Base-by-base conservation (phyloP, 2,888 invertebrate genomes). In the Leucophora obtusa region DNA sequence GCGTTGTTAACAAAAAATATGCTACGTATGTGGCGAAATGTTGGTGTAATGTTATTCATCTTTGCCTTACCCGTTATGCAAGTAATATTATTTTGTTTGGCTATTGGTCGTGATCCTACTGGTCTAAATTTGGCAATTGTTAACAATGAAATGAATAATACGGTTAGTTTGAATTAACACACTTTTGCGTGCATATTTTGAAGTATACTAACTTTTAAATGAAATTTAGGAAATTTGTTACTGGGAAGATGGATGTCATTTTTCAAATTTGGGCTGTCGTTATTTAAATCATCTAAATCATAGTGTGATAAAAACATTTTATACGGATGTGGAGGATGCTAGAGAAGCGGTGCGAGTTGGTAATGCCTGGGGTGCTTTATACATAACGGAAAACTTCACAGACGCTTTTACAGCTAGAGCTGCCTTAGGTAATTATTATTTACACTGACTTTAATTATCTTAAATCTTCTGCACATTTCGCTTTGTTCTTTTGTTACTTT, bases 1-100 rank as follows among this genome's bases (percentile, higher is more conserved):
- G 97, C 97, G 0, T 90, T 97, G 60, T 92, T 97, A 83, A 94
- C 95, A 87, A 97, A 97, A 92, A 97, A 97, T 91, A 96, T 97
- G 92, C 91, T 97, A 63, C 92, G 96, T 38, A 96, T 97, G 96
- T 96, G 96, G 96, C 92, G 97, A 62, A 97, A 97, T 90, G 96
- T 97, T 80, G 96, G 96, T 54, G 96, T 97, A 81, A 96, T 98
- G 95, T 91, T 97, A 87, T 98, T 98, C 91, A 96, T 97, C 87
- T 97, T 97, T 90, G 96, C 96, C 43, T 91, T 97, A 85, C 97
- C 97, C n/a, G 96, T 96, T 33, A 95, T 97, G 94, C 97, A 97
- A 91, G 97, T 97, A 80, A 96, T 97, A 73, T 93, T 98, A 75
- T 97, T 97, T 92, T 97, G 97, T 89, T 91, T 97, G 89, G 97